Percentiles rank a stretch among this genome's conserved stretches.
Evolutionary conservation across 1,140 invertebrate genomes (phyloP).

Genomic region (Heliothis virescens): DNA sequence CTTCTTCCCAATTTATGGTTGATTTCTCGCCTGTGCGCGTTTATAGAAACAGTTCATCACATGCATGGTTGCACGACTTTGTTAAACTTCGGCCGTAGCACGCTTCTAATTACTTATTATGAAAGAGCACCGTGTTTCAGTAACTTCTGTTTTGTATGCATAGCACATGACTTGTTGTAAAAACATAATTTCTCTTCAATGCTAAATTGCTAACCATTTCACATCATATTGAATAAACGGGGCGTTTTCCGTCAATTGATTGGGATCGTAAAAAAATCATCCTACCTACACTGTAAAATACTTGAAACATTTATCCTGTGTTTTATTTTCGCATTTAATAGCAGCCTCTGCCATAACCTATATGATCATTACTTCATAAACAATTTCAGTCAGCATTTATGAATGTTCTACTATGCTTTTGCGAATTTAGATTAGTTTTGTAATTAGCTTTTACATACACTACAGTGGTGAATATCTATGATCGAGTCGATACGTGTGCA

Average conservation of each 20-base stretch:
- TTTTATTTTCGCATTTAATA: neutral
- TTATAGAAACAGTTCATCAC: constrained; percentile 33
- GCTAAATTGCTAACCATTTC: neutral
- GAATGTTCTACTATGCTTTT: neutral
- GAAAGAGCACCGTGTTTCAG: neutral
- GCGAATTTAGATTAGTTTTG: neutral
- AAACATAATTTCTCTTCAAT: neutral
- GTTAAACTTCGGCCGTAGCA: neutral
- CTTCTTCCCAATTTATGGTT: constrained; percentile 50
- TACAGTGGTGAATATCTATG: neutral
- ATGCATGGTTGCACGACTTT: constrained; percentile 22
- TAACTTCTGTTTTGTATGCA: neutral
- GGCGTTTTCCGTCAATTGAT: neutral
- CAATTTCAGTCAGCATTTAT: neutral
- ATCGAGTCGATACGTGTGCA: constrained; percentile 10
- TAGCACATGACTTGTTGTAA: constrained; percentile 7
- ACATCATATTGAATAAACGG: neutral
- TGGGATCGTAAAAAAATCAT: neutral
- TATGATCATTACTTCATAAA: neutral
- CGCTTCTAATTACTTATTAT: neutral
- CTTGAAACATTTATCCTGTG: neutral
- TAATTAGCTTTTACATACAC: neutral
- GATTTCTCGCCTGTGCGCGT: constrained; percentile 22
- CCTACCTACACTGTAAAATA: neutral
- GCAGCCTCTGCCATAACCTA: neutral